Conservation (phyloP, 2,888 invertebrate genomes). For the Chloroclysta siterata region DNA sequence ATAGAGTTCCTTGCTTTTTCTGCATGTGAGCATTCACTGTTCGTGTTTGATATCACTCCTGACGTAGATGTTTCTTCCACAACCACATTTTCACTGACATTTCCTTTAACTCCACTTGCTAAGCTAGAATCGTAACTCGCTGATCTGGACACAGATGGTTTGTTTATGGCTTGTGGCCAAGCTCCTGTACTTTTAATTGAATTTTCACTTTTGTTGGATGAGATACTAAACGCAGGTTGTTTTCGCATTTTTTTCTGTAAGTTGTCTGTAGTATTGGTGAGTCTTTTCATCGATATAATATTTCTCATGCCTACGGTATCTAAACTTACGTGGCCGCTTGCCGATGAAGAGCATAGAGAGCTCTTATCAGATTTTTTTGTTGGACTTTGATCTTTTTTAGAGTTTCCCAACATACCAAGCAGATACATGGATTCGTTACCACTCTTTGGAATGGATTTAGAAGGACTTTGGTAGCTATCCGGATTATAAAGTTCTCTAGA, state of each 20-base stretch:
- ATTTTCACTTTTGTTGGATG: background rate
- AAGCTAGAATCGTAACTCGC: conserved; percentile 14
- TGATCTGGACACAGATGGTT: conserved; percentile 1
- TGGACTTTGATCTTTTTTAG: background rate
- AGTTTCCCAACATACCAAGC: background rate
- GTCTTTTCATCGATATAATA: conserved; percentile 25
- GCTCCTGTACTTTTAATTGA: background rate
- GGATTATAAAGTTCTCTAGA: background rate
- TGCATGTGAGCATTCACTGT: conserved; percentile 26
- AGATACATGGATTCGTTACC: background rate
- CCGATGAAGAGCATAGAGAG: conserved; percentile 1
- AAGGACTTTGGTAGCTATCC: conserved; percentile 1
- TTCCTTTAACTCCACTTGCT: conserved; percentile 9
- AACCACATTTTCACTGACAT: conserved; percentile 32
- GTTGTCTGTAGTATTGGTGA: background rate
- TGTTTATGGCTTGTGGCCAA: background rate
- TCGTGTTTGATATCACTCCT: conserved; percentile 53
- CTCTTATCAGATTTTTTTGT: background rate
- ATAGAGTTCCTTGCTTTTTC: conserved; percentile 14
- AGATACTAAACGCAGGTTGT: background rate
- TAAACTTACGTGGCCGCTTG: conserved; percentile 16
- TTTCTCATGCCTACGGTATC: conserved; percentile 15
- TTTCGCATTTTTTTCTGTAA: background rate
- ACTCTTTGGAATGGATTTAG: conserved; percentile 2
- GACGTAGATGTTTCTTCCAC: conserved; percentile 57